These are phyloP conservation scores for Panthera leo DNA, from an alignment of 2,113 vertebrate species.

Conservation along the genomic window DNA sequence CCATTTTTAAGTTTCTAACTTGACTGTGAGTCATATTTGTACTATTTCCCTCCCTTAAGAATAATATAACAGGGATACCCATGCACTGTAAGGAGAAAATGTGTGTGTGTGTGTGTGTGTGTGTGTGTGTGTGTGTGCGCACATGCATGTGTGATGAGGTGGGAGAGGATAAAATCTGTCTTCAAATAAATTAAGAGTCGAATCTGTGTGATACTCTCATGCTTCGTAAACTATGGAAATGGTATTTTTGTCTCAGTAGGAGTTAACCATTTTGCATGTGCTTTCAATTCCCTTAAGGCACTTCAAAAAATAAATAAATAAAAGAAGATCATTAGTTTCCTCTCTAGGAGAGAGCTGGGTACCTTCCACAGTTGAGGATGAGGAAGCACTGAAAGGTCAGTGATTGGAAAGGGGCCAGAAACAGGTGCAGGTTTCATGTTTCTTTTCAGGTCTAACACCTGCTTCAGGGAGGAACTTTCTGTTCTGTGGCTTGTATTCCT, in stretches of 20 bases:
- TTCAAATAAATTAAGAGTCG: slow-evolving; percentile 75
- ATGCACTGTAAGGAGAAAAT: background rate
- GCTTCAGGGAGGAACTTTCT: background rate
- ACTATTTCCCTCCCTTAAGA: background rate
- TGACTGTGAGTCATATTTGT: slow-evolving; percentile 36
- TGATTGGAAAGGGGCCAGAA: background rate
- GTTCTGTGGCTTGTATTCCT: background rate
- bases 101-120: background rate
- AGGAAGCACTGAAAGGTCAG: slow-evolving; percentile 2
- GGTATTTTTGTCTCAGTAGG: slow-evolving; percentile 58
- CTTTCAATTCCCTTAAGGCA: slow-evolving; percentile 39
- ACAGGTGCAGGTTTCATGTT: background rate
- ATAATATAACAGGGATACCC: slow-evolving; percentile 56
- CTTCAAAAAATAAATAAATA: background rate
- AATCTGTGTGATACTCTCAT: slow-evolving; percentile 63
- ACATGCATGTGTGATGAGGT: no score
- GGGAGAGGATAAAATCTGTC: background rate
- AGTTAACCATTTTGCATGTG: slow-evolving; percentile 59
- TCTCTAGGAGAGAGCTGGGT: slow-evolving; percentile 5
- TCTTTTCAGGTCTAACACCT: background rate
- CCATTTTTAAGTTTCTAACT: slow-evolving; percentile 53
- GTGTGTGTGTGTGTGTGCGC: background rate
- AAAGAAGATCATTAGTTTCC: slow-evolving; percentile 29
- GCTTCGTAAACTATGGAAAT: slow-evolving; percentile 62
- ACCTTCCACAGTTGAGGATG: background rate